phyloP scores from a whole-genome alignment of 2,113 vertebrate species.

The Dermatemys mawii region DNA sequence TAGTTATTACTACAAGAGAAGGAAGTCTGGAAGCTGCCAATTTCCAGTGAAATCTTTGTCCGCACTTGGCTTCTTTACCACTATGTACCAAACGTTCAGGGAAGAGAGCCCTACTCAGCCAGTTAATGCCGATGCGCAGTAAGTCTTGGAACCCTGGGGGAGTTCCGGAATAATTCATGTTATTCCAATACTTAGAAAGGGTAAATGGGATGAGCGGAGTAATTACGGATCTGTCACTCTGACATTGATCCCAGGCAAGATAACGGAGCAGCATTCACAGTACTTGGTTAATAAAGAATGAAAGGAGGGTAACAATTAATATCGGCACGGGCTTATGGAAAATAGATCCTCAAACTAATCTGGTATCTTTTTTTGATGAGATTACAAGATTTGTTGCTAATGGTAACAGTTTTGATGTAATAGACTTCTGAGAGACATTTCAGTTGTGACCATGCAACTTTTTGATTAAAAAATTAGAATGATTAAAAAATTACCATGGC shows the following conservation, averaged over 20 bases:
- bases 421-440: not conserved
- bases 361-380: not conserved
- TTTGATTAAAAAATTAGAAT: too few relatives aligned
- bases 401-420: not conserved
- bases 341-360: not conserved
- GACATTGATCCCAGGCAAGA: not conserved
- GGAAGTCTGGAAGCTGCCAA: conserved; percentile 49
- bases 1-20: conserved; percentile 44
- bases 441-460: not conserved
- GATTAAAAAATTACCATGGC: not conserved
- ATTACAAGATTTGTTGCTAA: not conserved
- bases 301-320: not conserved
- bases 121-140: not conserved
- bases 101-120: conserved; percentile 37
- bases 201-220: not conserved
- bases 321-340: not conserved
- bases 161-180: not conserved
- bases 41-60: conserved; percentile 59
- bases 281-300: not conserved
- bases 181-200: not conserved
- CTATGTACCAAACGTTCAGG: conserved; percentile 47
- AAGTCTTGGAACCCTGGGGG: not conserved
- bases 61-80: conserved; percentile 59
- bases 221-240: not conserved
- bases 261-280: not conserved